These are phyloP conservation scores for Pseudocheirus occidentalis DNA, from an alignment of 2,797 vertebrate species.

Conservation along the genomic window DNA sequence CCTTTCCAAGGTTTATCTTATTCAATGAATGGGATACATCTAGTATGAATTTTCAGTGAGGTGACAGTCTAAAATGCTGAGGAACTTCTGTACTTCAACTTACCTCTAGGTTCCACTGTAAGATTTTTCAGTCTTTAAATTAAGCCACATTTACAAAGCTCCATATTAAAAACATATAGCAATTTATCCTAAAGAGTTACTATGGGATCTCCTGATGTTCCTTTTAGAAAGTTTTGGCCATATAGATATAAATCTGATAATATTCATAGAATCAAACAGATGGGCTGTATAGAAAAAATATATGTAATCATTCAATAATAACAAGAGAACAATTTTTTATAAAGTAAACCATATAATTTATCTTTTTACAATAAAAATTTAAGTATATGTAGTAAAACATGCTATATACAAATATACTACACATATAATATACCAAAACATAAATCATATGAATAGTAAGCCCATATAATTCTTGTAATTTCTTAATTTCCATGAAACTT, in stretches of 20 bases:
- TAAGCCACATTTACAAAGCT: background rate
- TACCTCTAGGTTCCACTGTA: background rate
- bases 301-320: background rate
- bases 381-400: background rate
- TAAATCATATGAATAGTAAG: background rate
- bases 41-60: background rate
- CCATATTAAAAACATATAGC: background rate
- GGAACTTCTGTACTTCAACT: background rate
- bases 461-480: background rate
- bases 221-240: background rate
- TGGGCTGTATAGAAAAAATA: background rate
- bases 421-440: background rate
- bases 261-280: constrained; percentile 3
- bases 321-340: background rate
- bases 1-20: constrained; percentile 40
- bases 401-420: background rate
- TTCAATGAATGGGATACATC: background rate
- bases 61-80: background rate
- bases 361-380: background rate
- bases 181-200: background rate
- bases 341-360: background rate
- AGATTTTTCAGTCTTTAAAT: background rate
- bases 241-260: background rate
- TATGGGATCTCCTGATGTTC: background rate
- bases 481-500: background rate